phyloP scores from a whole-genome alignment of 2,888 invertebrate genomes.

The Eupithecia subumbrata region DNA sequence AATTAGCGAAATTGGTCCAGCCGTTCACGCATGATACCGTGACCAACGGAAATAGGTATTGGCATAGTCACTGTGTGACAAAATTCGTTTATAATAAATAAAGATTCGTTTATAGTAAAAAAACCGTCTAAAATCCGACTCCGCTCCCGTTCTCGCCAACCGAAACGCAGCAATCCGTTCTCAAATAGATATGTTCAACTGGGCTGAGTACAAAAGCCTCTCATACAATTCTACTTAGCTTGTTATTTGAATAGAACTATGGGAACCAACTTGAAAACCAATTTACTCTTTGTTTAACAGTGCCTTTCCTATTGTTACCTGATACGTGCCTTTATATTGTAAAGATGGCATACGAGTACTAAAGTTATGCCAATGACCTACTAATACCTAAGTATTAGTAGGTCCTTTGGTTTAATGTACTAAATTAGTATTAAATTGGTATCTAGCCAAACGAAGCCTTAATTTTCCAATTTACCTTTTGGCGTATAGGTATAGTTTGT shows the following conservation, averaged over 20 bases:
- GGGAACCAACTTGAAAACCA: background rate
- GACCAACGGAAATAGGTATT: too few relatives aligned
- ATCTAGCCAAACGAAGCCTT: background rate
- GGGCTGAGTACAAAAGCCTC: background rate
- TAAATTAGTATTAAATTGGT: background rate
- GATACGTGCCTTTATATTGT: background rate
- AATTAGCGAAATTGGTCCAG: too few relatives aligned
- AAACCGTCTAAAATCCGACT: background rate
- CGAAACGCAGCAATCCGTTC: background rate
- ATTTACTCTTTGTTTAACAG: background rate
- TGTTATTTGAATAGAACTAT: constrained; percentile 7
- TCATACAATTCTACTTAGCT: background rate
- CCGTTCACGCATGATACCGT: too few relatives aligned
- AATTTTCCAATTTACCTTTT: background rate
- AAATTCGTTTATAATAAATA: too few relatives aligned
- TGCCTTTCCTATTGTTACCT: background rate
- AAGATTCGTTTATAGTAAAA: too few relatives aligned
- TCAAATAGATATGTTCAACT: background rate
- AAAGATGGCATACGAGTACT: background rate
- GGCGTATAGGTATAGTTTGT: too few relatives aligned
- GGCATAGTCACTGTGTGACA: too few relatives aligned
- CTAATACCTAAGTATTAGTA: too few relatives aligned
- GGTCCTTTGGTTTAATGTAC: too few relatives aligned
- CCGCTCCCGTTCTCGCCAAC: background rate
- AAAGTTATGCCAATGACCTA: too few relatives aligned